Evolutionary conservation across 2,797 vertebrate genomes (phyloP).

Genomic region (Periophthalmus magnuspinnatus): DNA sequence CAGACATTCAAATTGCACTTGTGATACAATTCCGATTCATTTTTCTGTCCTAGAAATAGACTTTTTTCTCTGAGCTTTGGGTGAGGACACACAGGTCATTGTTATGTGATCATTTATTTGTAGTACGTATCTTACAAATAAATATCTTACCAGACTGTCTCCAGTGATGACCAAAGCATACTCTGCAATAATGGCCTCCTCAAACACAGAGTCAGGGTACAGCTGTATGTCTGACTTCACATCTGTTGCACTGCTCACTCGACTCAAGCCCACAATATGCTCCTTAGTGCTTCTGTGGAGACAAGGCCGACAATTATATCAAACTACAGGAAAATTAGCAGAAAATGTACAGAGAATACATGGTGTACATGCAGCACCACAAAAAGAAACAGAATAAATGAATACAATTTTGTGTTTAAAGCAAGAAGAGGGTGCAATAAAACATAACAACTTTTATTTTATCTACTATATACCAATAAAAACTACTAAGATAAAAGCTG

Average conservation of each 20-base stretch:
- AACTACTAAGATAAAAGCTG: not conserved
- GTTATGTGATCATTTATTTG: not conserved
- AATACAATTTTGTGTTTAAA: not conserved
- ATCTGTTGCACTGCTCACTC: constrained; percentile 52
- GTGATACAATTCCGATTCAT: not conserved
- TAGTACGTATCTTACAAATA: not conserved
- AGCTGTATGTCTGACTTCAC: constrained; percentile 57
- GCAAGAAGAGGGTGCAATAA: too few species aligned
- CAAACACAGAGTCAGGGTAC: constrained; percentile 63
- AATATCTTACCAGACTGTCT: constrained; percentile 79
- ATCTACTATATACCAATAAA: too few species aligned
- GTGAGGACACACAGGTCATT: not conserved
- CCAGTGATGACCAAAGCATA: constrained; percentile 83
- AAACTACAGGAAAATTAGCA: not conserved
- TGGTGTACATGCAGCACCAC: not conserved
- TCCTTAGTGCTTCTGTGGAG: constrained; percentile 74
- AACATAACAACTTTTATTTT: not conserved
- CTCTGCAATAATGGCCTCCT: constrained; percentile 75
- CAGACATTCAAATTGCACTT: too few species aligned
- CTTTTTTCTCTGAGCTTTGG: not conserved
- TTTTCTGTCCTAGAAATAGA: not conserved
- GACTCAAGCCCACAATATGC: constrained; percentile 65
- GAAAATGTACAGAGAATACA: not conserved
- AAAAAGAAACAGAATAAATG: too few species aligned
- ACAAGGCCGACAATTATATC: constrained; percentile 8